Conservation (phyloP, 2,113 vertebrate genomes). For the Nerophis lumbriciformis region DNA sequence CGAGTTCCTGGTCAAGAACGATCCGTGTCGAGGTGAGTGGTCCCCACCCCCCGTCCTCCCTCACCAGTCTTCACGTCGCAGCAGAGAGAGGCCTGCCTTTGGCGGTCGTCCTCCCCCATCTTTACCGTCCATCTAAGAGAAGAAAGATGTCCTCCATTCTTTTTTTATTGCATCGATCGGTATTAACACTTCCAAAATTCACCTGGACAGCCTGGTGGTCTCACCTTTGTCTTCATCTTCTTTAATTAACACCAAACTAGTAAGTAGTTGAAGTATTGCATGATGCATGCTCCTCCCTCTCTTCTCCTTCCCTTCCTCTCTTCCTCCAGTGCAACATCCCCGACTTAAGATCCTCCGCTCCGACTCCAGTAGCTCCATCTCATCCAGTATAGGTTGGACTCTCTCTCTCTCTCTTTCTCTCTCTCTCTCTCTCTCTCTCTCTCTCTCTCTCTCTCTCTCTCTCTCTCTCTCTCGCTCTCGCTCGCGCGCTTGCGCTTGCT, state of each 20-base stretch:
- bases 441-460: too few relatives aligned
- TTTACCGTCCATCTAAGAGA: too few relatives aligned
- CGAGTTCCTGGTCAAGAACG: constrained; percentile 96
- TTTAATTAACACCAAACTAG: not conserved
- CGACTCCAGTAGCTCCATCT: constrained; percentile 91
- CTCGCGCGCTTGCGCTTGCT: too few relatives aligned
- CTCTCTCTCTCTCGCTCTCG: too few relatives aligned
- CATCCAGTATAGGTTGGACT: constrained; percentile 87
- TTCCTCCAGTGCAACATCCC: constrained; percentile 86
- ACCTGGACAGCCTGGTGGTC: not conserved
- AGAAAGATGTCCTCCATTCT: too few relatives aligned
- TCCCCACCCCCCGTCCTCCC: too few relatives aligned
- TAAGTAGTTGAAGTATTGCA: constrained; percentile 44
- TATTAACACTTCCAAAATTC: too few relatives aligned
- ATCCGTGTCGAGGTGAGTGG: constrained; percentile 95
- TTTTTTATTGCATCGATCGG: too few relatives aligned
- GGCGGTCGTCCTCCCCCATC: too few relatives aligned
- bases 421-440: constrained; percentile 15
- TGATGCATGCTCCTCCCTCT: constrained; percentile 74
- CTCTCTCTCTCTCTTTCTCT: constrained; percentile 41
- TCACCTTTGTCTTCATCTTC: constrained; percentile 5
- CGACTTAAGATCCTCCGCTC: constrained; percentile 92
- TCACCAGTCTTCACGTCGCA: not conserved
- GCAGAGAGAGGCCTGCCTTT: too few relatives aligned
- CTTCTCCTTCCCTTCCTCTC: constrained; percentile 62